Conservation (phyloP, 1,140 invertebrate species). For the Pachyrhynchus sulphureomaculatus region DNA sequence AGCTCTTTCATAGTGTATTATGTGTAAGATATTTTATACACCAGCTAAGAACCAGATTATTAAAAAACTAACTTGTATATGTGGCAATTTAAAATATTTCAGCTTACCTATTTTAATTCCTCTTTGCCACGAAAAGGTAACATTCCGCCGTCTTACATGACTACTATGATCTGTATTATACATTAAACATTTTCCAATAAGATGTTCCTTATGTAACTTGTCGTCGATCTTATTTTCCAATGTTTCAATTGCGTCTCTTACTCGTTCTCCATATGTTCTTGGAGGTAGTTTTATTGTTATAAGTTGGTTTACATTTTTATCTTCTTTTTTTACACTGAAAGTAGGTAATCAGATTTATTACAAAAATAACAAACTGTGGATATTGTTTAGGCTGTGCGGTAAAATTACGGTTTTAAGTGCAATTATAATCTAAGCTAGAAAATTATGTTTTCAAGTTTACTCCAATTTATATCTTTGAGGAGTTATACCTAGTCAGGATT, state of each 20-base stretch:
- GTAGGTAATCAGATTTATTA: too few relatives aligned
- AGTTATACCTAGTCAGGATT: too few relatives aligned
- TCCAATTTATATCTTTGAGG: too few relatives aligned
- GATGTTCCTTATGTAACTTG: conserved; percentile 59
- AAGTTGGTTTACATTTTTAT: not conserved
- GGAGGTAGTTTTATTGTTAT: conserved; percentile 24
- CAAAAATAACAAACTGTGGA: too few relatives aligned
- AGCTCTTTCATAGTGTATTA: too few relatives aligned
- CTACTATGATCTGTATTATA: conserved; percentile 25
- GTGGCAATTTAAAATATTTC: not conserved
- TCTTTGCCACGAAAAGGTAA: conserved; percentile 89
- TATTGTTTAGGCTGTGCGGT: too few relatives aligned
- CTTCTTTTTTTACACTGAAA: conserved; percentile 23
- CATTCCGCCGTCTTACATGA: conserved; percentile 60
- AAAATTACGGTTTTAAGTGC: too few relatives aligned
- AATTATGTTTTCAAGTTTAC: too few relatives aligned
- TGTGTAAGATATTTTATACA: not conserved
- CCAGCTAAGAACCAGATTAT: not conserved
- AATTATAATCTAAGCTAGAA: too few relatives aligned
- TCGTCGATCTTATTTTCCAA: conserved; percentile 68
- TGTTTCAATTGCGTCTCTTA: conserved; percentile 57
- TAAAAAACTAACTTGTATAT: not conserved
- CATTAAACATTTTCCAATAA: conserved; percentile 66
- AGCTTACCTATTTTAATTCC: conserved; percentile 78
- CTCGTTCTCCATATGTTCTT: conserved; percentile 32